phyloP scores from a whole-genome alignment of 2,797 vertebrate species.

The Luscinia luscinia region DNA sequence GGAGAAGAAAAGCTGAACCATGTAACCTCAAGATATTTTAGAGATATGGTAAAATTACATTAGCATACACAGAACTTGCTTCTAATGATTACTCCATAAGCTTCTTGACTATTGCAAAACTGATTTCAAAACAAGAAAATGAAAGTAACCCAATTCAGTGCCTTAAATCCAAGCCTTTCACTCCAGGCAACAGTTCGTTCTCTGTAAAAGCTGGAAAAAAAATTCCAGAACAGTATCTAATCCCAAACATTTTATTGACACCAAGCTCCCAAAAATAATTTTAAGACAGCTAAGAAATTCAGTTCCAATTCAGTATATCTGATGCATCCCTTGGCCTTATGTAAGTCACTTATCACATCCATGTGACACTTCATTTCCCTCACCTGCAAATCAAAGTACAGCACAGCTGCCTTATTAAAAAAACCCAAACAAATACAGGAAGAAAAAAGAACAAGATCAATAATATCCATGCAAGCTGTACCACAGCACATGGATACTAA shows the following conservation, averaged over 20 bases:
- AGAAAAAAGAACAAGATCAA: background rate
- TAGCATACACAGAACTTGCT: background rate
- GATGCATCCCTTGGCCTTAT: background rate
- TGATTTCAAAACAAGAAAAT: slow-evolving; percentile 5
- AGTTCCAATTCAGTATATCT: background rate
- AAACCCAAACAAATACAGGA: background rate
- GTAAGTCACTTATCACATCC: background rate
- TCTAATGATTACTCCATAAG: background rate
- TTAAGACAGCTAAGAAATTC: background rate
- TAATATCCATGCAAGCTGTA: background rate
- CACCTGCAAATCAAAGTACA: background rate
- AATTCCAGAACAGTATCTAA: background rate
- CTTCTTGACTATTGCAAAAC: background rate
- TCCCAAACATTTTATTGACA: background rate
- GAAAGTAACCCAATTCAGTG: background rate
- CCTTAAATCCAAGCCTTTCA: background rate
- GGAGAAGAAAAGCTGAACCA: background rate
- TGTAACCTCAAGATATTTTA: background rate
- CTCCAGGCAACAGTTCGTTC: background rate
- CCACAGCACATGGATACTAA: background rate
- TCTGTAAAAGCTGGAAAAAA: background rate
- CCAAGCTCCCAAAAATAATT: background rate
- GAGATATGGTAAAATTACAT: background rate
- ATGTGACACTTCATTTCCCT: background rate
- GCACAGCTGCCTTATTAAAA: background rate